These are phyloP conservation scores for Chloropsis hardwickii DNA, from an alignment of 2,113 vertebrate genomes.

Conservation along the genomic window DNA sequence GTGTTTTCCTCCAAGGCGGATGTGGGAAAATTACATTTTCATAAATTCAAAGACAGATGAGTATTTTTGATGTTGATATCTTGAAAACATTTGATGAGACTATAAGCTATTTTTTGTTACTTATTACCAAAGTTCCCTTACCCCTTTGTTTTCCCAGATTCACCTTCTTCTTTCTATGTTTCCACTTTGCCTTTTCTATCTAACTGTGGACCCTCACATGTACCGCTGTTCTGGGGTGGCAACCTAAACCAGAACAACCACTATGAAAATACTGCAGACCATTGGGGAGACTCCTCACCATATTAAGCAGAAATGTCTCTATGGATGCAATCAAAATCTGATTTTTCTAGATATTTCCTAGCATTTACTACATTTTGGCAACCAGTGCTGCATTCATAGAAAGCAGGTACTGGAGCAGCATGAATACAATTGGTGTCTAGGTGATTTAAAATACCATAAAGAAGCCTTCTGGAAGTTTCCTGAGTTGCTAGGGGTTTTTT, in stretches of 20 bases:
- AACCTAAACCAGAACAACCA: no score
- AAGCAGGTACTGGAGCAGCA: neutral
- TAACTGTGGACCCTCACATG: neutral
- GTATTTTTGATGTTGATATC: neutral
- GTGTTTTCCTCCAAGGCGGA: neutral
- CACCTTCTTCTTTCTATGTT: neutral
- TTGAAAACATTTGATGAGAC: neutral
- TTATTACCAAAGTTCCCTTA: neutral
- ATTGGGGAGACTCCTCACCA: neutral
- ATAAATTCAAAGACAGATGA: neutral
- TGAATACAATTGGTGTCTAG: neutral
- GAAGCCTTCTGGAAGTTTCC: neutral
- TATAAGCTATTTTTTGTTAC: neutral
- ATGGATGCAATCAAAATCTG: neutral
- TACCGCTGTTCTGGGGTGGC: no score
- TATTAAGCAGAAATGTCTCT: neutral
- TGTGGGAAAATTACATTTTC: neutral
- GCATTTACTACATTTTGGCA: neutral
- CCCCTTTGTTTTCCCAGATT: neutral
- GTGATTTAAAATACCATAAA: neutral
- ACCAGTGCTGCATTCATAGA: neutral
- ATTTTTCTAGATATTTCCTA: neutral
- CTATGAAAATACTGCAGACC: neutral
- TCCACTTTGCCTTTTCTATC: neutral
- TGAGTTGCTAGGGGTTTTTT: neutral